Evolutionary conservation across 2,888 invertebrate genomes (phyloP), one percentile per base, ranked within the genome.

Genomic region (Podotricha telesiphe): DNA sequence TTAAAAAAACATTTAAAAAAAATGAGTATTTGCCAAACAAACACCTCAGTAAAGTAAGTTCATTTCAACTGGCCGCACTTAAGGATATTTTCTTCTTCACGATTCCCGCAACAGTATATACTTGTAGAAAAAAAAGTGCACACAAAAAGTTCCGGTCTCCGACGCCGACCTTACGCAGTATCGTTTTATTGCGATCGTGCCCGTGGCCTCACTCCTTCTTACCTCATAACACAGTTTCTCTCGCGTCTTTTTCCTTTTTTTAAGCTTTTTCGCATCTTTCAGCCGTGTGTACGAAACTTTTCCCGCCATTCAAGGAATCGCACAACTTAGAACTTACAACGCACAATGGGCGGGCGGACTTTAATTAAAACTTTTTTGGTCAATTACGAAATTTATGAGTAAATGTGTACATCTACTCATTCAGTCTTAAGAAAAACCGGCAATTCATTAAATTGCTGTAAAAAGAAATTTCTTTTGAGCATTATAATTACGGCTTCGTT

Each of bases 161-260:
- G 75, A 75, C 78, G 80, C 79, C 89, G 88, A 86, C 86, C 89
- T 87, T 86, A 89, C 89, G 86, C 87, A 86, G 84, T 84, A 82
- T 90, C 88, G 87, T 90, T 91, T 91, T 91, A 88, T 89, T 91
- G 85, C 87, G 80, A 84, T 81, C 86, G 87, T 86, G 88, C 85
- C 87, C 88, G 82, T 88, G 89, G 87, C 88, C 88, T 86, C 83
- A 80, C 85, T 85, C 82, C 82, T 87, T 85, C 90, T 92, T 91
- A 91, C 92, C 92, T 88, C 88, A 87, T 92, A 91, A 91, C 92
- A 92, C 91, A 92, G 88, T 91, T 91, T 90, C 89, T 82, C 82
- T 81, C 81, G 80, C 81, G 82, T 83, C 82, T 59, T 72, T 73
- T 73, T 68, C 62, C 62, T 65, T 55, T 22, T 70, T 70, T 70